These are phyloP conservation scores for Caerostris extrusa DNA, from an alignment of 1,140 invertebrate species.

Conservation along the genomic window DNA sequence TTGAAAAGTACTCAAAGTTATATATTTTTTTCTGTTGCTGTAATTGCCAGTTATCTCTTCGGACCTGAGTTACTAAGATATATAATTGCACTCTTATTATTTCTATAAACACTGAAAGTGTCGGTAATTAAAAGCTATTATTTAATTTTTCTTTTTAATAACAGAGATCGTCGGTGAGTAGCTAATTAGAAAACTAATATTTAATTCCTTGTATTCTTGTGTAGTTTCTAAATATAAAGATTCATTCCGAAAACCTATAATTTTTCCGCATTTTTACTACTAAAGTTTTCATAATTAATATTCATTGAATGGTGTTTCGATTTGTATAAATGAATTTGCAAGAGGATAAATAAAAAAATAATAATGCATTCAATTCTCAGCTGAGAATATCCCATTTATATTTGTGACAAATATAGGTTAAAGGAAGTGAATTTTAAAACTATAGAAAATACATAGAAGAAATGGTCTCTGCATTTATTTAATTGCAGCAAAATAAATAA, in stretches of 20 bases:
- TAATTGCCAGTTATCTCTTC: neutral
- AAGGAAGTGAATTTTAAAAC: too few relatives aligned
- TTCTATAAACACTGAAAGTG: neutral
- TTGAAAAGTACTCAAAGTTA: neutral
- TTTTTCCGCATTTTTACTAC: neutral
- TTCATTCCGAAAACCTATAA: neutral
- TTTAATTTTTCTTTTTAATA: neutral
- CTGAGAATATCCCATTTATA: too few relatives aligned
- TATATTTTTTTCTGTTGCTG: neutral
- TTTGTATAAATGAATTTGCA: neutral
- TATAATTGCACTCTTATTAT: neutral
- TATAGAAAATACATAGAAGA: too few relatives aligned
- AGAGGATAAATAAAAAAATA: neutral
- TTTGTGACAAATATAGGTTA: too few relatives aligned
- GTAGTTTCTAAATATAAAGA: neutral
- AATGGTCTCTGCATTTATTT: too few relatives aligned
- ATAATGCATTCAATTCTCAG: neutral
- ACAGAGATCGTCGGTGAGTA: neutral
- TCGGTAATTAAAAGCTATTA: neutral
- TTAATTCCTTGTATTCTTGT: neutral
- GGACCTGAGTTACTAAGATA: neutral
- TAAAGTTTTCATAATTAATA: neutral
- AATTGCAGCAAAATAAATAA: too few relatives aligned
- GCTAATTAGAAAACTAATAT: neutral
- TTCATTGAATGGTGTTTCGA: neutral